Conservation (phyloP, 2,888 invertebrate species). For the Trichopria drosophilae region DNA sequence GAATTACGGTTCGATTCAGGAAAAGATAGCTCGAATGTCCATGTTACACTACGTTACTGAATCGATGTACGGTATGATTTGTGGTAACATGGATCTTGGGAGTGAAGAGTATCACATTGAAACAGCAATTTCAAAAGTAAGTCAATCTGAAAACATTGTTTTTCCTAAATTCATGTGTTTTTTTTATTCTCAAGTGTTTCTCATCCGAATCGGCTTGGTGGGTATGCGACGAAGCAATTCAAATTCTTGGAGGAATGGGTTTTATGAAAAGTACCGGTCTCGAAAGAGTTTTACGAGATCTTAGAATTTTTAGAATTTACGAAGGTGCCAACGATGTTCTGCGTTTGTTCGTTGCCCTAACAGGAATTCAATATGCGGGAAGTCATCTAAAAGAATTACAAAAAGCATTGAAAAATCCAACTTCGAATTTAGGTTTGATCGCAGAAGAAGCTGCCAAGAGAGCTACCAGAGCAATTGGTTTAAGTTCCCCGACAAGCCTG, state of each 20-base stretch:
- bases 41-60: slow-evolving; percentile 91
- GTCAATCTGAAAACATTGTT: no score
- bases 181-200: no score
- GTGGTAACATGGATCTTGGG: slow-evolving; percentile 95
- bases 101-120: slow-evolving; percentile 93
- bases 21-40: slow-evolving; percentile 92
- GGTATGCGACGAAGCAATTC: slow-evolving; percentile 96
- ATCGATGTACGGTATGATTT: slow-evolving; percentile 90
- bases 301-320: slow-evolving; percentile 97
- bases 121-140: slow-evolving; percentile 93
- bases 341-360: slow-evolving; percentile 93
- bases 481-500: slow-evolving; percentile 68
- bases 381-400: slow-evolving; percentile 89
- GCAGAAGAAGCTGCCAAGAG: slow-evolving; percentile 84
- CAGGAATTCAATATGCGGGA: slow-evolving; percentile 92
- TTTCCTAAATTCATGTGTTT: background rate
- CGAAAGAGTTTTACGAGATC: slow-evolving; percentile 89
- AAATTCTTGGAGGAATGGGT: slow-evolving; percentile 96
- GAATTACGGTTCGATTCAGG: slow-evolving; percentile 83
- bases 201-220: slow-evolving; percentile 95
- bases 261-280: slow-evolving; percentile 90
- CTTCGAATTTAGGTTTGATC: slow-evolving; percentile 86
- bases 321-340: slow-evolving; percentile 99
- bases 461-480: slow-evolving; percentile 78
- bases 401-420: slow-evolving; percentile 89